Evolutionary conservation across 2,797 vertebrate species (phyloP).

Genomic region (Sebastolobus alascanus): DNA sequence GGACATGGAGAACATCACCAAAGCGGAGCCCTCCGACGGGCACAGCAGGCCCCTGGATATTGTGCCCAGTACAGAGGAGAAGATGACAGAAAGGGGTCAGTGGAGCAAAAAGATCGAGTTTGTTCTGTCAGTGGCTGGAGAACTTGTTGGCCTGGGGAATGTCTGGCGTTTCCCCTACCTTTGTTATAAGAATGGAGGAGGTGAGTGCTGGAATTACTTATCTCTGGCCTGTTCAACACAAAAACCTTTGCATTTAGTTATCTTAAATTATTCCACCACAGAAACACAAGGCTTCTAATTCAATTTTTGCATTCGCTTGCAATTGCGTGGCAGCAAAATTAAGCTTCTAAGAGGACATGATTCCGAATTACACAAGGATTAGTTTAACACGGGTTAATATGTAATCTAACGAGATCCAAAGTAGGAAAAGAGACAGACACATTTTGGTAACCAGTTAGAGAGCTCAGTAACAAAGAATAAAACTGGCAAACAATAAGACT

Average conservation of each 20-base stretch:
- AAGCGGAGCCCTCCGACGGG: conserved; percentile 75
- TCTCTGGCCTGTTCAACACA: background rate
- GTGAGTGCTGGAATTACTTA: conserved; percentile 63
- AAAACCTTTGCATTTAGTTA: background rate
- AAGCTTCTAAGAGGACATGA: background rate
- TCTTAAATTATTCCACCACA: background rate
- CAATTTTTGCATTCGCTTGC: background rate
- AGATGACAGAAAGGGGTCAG: conserved; percentile 85
- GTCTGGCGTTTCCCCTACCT: conserved; percentile 89
- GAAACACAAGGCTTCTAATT: background rate
- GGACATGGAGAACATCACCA: conserved; percentile 70
- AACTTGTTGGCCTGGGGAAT: conserved; percentile 88
- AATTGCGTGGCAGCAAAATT: background rate
- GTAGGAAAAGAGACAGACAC: background rate
- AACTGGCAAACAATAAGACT: background rate
- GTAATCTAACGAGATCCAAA: background rate
- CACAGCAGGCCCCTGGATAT: conserved; percentile 76
- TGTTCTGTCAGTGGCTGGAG: conserved; percentile 86
- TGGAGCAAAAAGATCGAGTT: conserved; percentile 88
- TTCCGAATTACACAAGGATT: background rate
- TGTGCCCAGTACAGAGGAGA: conserved; percentile 74
- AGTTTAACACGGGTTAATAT: conserved; percentile 4
- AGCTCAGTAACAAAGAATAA: background rate
- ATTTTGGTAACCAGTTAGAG: background rate
- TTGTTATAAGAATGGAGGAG: conserved; percentile 88